These are phyloP conservation scores for Drosophila malerkotliana DNA, from an alignment of 1,140 invertebrate genomes.

Conservation along the genomic window DNA sequence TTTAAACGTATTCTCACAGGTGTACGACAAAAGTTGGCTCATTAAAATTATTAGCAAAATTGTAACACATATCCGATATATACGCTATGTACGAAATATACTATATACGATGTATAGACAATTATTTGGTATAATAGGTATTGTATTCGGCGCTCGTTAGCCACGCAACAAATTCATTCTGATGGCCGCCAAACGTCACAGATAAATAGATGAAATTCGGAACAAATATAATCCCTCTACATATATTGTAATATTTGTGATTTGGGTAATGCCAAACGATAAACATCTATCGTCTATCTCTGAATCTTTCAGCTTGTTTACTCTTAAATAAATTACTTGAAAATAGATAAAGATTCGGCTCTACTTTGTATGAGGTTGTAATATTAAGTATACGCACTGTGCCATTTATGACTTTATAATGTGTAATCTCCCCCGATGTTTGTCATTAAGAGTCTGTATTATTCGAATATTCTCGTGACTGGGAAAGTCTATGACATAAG, in stretches of 20 bases:
- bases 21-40: constrained; percentile 75
- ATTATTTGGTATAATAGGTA: constrained; percentile 39
- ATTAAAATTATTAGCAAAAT: constrained; percentile 77
- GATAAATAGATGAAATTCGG: constrained; percentile 27
- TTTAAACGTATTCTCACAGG: constrained; percentile 79
- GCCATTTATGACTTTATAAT: not conserved
- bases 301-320: not conserved
- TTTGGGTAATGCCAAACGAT: not conserved
- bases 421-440: not conserved
- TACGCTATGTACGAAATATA: constrained; percentile 2
- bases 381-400: constrained; percentile 2
- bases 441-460: not conserved
- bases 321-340: not conserved
- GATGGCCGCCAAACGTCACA: constrained; percentile 50
- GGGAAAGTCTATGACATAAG: constrained; percentile 30
- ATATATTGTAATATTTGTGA: constrained; percentile 8
- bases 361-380: not conserved
- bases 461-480: not conserved
- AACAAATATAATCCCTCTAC: not conserved
- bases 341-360: not conserved
- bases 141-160: constrained; percentile 28
- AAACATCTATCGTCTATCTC: no score
- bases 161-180: constrained; percentile 41
- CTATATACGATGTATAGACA: not conserved
- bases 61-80: constrained; percentile 31